Conservation (phyloP, 2,888 invertebrate genomes). For the Nephrotoma guestfalica region DNA sequence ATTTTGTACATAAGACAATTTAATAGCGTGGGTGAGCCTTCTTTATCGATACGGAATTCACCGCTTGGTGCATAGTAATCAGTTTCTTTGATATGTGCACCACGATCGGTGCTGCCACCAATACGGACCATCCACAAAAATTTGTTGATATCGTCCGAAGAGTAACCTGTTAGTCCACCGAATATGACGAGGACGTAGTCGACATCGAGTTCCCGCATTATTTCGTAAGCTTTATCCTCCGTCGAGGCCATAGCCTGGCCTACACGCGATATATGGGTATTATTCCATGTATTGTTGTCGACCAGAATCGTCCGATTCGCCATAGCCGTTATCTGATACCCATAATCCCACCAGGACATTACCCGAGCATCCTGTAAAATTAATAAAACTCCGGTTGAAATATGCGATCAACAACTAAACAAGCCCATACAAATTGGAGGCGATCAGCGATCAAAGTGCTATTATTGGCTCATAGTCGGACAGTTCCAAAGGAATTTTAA, state of each 20-base stretch:
- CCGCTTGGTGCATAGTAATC: conserved; percentile 94
- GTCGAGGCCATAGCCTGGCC: conserved; percentile 98
- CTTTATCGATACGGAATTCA: conserved; percentile 91
- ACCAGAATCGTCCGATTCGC: conserved; percentile 95
- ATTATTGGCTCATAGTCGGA: conserved; percentile 5
- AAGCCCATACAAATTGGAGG: not conserved
- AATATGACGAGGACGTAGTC: conserved; percentile 97
- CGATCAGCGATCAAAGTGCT: conserved; percentile 50
- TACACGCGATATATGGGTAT: conserved; percentile 94
- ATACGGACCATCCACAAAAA: conserved; percentile 99
- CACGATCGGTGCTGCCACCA: conserved; percentile 89
- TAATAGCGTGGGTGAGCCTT: conserved; percentile 78
- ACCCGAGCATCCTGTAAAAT: conserved; percentile 68
- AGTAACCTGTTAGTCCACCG: conserved; percentile 96
- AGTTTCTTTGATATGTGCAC: conserved; percentile 87
- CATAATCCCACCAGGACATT: conserved; percentile 99
- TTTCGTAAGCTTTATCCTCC: conserved; percentile 94
- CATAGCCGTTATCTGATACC: conserved; percentile 98
- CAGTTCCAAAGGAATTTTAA: not conserved
- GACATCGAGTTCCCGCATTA: conserved; percentile 93
- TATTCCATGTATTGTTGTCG: conserved; percentile 99
- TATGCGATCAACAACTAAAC: not conserved
- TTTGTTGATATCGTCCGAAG: conserved; percentile 98
- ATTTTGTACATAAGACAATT: conserved; percentile 99
- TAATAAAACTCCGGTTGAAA: not conserved